A percentile compares a stretch with the other conserved stretches of the same genome.
Evolutionary conservation across 2,797 vertebrate genomes (phyloP).

Genomic region (Eidolon dupreanum): DNA sequence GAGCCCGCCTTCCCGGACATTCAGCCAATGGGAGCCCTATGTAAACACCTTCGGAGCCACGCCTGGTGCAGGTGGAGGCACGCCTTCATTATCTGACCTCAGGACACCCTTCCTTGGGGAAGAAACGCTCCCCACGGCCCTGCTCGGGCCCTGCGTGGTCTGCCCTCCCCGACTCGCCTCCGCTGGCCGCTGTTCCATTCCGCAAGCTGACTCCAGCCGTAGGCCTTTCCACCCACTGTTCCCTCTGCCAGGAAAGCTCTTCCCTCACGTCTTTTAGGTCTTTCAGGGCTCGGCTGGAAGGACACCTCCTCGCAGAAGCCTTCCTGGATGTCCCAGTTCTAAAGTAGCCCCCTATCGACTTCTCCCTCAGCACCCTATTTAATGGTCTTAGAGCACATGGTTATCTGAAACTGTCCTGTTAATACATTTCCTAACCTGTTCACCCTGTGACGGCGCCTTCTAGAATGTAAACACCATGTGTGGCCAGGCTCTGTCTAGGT

Average conservation of each 20-base stretch:
- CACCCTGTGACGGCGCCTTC: not conserved
- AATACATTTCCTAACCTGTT: not conserved
- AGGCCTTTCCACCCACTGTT: not conserved
- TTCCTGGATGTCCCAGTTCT: constrained; percentile 5
- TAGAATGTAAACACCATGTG: not conserved
- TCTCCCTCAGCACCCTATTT: not conserved
- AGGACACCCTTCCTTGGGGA: not conserved
- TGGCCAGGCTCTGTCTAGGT: not conserved
- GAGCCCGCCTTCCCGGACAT: not conserved
- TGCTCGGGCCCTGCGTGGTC: not conserved
- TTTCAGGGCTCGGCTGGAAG: not conserved
- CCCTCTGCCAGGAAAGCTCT: not conserved
- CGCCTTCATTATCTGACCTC: no score
- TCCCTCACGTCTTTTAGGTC: not conserved
- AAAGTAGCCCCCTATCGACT: not conserved
- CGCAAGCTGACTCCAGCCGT: not conserved
- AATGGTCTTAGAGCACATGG: not conserved
- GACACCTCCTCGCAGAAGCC: constrained; percentile 76
- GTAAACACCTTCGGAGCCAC: not conserved
- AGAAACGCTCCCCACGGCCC: not conserved
- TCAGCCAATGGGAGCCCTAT: not conserved
- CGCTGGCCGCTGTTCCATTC: not conserved
- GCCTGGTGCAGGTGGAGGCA: no score
- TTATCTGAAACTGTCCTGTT: not conserved
- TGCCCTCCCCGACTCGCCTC: not conserved